These are phyloP conservation scores for Tupiocoris notatus DNA, from an alignment of 2,888 invertebrate genomes.

Conservation along the genomic window DNA sequence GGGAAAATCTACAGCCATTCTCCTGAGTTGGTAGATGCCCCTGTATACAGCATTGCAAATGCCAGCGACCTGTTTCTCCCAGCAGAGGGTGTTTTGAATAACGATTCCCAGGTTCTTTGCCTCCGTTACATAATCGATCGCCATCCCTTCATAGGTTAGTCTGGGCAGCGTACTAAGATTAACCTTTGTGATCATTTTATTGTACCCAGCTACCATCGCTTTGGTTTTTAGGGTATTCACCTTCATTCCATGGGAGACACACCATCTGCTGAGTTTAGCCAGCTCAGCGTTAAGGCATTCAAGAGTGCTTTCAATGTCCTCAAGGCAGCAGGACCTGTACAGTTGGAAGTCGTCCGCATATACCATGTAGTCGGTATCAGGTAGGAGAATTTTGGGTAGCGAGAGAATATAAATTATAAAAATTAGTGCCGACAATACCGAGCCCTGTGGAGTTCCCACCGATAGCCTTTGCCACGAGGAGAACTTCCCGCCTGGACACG, in stretches of 20 bases:
- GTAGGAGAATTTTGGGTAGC: background rate
- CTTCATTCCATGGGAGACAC: background rate
- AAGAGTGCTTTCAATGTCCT: background rate
- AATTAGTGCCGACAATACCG: too few relatives aligned
- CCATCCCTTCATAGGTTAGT: too few relatives aligned
- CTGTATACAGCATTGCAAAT: background rate
- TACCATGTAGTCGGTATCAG: background rate
- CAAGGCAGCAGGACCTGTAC: too few relatives aligned
- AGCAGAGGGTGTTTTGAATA: background rate
- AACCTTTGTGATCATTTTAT: background rate
- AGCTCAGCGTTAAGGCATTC: background rate
- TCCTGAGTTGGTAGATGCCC: background rate
- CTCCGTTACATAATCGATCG: too few relatives aligned
- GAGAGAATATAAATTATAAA: too few relatives aligned
- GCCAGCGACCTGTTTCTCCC: background rate
- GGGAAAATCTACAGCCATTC: background rate
- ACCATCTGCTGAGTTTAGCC: background rate
- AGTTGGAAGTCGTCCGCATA: constrained; percentile 5
- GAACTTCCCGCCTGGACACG: background rate
- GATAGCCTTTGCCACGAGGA: background rate
- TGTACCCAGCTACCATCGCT: background rate
- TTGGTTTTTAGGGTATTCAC: too few relatives aligned
- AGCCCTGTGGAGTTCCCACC: background rate
- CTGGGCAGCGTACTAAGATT: too few relatives aligned
- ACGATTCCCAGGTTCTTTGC: background rate